Conservation (phyloP, 2,797 vertebrate genomes). For the Caiman crocodilus region DNA sequence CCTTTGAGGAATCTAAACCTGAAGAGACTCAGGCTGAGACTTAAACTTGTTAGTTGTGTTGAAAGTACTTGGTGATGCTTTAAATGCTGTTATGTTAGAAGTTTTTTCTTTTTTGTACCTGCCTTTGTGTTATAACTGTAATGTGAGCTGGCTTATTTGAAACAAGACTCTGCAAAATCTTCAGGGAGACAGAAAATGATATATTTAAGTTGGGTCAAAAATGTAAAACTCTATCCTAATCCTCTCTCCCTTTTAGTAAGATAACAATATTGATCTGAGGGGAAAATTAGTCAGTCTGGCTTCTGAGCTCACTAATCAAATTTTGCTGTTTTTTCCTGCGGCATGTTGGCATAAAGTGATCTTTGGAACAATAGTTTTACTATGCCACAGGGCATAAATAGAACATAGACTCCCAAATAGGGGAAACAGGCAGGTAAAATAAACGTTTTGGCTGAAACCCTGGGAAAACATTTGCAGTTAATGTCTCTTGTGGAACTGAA, state of each 20-base stretch:
- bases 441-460: constrained; percentile 77
- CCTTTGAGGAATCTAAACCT: background rate
- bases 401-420: constrained; percentile 44
- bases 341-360: constrained; percentile 35
- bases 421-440: constrained; percentile 67
- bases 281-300: constrained; percentile 45
- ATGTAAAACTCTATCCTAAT: constrained; percentile 45
- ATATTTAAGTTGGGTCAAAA: constrained; percentile 23
- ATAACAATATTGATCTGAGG: constrained; percentile 46
- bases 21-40: background rate
- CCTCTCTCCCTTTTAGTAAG: constrained; percentile 8
- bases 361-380: constrained; percentile 64
- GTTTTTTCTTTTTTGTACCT: background rate
- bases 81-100: background rate
- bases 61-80: background rate
- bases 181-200: constrained; percentile 12
- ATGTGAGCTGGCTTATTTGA: constrained; percentile 19
- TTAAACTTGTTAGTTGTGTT: background rate
- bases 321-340: constrained; percentile 5
- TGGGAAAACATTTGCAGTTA: constrained; percentile 80
- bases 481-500: constrained; percentile 72
- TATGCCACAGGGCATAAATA: constrained; percentile 57
- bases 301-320: constrained; percentile 14
- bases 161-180: background rate
- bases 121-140: background rate